A percentile compares a stretch with the other conserved stretches of the same genome.
Evolutionary conservation across 1,140 invertebrate species (phyloP).

Genomic region (Acromyrmex charruanus): DNA sequence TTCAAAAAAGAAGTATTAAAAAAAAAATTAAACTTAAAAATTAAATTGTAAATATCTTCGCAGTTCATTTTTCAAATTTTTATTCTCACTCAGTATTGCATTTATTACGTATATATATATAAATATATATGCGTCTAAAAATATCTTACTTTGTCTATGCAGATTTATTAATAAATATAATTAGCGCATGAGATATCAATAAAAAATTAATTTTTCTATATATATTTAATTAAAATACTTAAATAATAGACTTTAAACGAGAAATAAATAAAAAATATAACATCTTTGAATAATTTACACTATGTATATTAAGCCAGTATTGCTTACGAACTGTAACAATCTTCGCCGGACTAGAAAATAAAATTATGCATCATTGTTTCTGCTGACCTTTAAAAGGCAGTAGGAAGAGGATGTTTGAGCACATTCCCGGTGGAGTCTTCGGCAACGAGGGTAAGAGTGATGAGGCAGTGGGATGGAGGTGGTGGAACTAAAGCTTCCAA

Average conservation of each 20-base stretch:
- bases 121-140: slow-evolving; percentile 5
- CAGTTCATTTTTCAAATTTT: neutral
- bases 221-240: slow-evolving; percentile 8
- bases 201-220: slow-evolving; percentile 23
- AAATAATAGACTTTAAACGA: slow-evolving; percentile 5
- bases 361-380: slow-evolving; percentile 44
- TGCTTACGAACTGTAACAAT: slow-evolving; percentile 34
- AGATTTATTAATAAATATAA: slow-evolving; percentile 35
- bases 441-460: slow-evolving; percentile 81
- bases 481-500: slow-evolving; percentile 82
- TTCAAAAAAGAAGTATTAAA: neutral
- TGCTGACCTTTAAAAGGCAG: slow-evolving; percentile 80
- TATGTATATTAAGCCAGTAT: slow-evolving; percentile 46
- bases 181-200: slow-evolving; percentile 22
- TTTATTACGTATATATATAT: neutral
- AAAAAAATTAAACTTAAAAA: neutral
- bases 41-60: neutral
- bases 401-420: slow-evolving; percentile 84
- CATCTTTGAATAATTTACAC: slow-evolving; percentile 25
- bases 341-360: slow-evolving; percentile 9
- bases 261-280: slow-evolving; percentile 3
- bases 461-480: slow-evolving; percentile 79
- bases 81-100: slow-evolving; percentile 27
- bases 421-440: slow-evolving; percentile 86
- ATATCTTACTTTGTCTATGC: slow-evolving; percentile 21